A percentile compares a stretch with the other conserved stretches of the same genome.
These are phyloP conservation scores for Labeo catla DNA, from an alignment of 2,113 vertebrate species.

Conservation along the genomic window DNA sequence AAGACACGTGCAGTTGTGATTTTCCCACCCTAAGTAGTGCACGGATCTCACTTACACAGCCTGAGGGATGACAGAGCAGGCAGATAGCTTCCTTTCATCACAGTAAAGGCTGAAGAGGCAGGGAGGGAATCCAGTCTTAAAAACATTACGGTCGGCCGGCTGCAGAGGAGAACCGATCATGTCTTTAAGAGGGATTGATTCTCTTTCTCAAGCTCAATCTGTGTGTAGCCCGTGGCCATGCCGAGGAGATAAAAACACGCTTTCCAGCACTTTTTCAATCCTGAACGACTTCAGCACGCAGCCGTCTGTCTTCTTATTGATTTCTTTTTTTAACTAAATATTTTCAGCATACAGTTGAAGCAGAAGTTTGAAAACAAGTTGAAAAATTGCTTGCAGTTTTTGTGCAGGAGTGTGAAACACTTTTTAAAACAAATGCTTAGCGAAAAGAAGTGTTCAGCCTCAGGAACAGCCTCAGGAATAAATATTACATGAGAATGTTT, in stretches of 20 bases:
- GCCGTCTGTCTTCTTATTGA: constrained; percentile 31
- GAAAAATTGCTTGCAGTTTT: neutral
- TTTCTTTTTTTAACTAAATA: neutral
- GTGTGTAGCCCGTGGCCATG: constrained; percentile 22
- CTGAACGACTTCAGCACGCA: constrained; percentile 32
- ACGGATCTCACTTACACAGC: constrained; percentile 37
- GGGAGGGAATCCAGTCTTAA: constrained; percentile 30
- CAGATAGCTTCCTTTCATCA: constrained; percentile 36
- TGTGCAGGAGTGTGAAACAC: neutral
- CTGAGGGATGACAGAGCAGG: constrained; percentile 48
- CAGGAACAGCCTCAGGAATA: neutral
- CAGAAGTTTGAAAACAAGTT: neutral
- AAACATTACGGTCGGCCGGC: constrained; percentile 9
- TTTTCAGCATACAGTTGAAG: neutral
- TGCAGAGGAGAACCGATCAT: constrained; percentile 42
- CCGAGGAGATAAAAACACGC: constrained; percentile 20
- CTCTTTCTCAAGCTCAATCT: constrained; percentile 6
- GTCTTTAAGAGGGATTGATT: constrained; percentile 61
- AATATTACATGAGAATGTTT: neutral
- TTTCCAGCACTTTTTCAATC: constrained; percentile 29
- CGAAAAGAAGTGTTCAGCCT: neutral
- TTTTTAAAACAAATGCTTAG: neutral
- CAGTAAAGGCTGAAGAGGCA: constrained; percentile 46
- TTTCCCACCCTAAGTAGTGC: constrained; percentile 6
- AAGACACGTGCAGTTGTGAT: neutral